phyloP scores from a whole-genome alignment of 2,797 vertebrate genomes.

The Pseudomugil gertrudae region DNA sequence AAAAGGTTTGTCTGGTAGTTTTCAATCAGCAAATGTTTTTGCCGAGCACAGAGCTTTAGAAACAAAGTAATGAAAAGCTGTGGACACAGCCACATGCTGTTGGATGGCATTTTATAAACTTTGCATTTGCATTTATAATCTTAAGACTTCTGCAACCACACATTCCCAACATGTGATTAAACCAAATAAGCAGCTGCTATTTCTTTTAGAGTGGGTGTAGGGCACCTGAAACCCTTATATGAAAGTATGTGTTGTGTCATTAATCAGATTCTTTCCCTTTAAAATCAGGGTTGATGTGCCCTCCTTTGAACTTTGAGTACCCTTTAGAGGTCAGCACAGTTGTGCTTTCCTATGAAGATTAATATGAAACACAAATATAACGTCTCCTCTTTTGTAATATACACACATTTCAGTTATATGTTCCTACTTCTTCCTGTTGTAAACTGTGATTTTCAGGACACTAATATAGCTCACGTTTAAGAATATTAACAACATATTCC shows the following conservation, averaged over 20 bases:
- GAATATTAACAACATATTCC: too few relatives aligned
- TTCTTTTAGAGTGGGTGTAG: too few relatives aligned
- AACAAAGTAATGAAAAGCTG: constrained; percentile 55
- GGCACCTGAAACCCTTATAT: too few relatives aligned
- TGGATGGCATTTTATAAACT: constrained; percentile 55
- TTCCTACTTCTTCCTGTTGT: not conserved
- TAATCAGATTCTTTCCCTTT: too few relatives aligned
- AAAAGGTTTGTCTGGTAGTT: constrained; percentile 60
- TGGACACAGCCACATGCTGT: constrained; percentile 34
- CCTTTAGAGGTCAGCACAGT: too few relatives aligned
- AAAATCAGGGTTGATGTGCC: too few relatives aligned
- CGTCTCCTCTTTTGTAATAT: not conserved
- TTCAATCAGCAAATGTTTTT: constrained; percentile 65
- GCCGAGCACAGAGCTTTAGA: constrained; percentile 49
- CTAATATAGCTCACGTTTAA: too few relatives aligned
- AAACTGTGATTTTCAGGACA: too few relatives aligned
- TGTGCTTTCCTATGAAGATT: not conserved
- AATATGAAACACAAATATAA: not conserved
- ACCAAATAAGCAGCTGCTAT: constrained; percentile 37
- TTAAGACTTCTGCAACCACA: constrained; percentile 29
- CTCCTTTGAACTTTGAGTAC: too few relatives aligned
- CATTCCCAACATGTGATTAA: constrained; percentile 41
- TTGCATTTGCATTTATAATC: constrained; percentile 47
- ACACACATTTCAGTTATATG: not conserved
- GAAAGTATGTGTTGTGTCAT: too few relatives aligned